These are phyloP conservation scores for Melozone crissalis DNA, from an alignment of 2,113 vertebrate genomes.

Conservation along the genomic window DNA sequence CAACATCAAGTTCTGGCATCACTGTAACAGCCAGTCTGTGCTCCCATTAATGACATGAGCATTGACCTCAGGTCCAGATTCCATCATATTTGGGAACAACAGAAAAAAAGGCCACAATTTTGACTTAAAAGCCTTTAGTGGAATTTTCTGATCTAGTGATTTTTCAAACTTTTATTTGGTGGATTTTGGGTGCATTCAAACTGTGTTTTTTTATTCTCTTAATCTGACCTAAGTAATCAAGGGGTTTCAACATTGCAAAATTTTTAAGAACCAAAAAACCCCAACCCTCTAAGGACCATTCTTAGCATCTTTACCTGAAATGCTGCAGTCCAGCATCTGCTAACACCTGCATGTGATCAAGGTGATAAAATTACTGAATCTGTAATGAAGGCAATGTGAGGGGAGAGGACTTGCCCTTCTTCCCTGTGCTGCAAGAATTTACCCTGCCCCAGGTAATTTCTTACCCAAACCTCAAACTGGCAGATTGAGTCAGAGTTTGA, in stretches of 20 bases:
- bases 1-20: not conserved
- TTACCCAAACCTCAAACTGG: not conserved
- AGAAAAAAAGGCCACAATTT: not conserved
- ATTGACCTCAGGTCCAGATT: not conserved
- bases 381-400: not conserved
- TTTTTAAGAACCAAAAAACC: not conserved
- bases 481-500: not conserved
- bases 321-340: not conserved
- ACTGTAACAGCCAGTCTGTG: not conserved
- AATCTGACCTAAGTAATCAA: not conserved
- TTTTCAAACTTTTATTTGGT: not conserved
- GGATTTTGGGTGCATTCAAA: not conserved
- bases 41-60: not conserved
- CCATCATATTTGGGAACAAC: not conserved
- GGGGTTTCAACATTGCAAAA: not conserved
- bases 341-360: not conserved
- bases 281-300: not conserved
- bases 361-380: not conserved
- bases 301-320: not conserved
- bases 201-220: fast-evolving
- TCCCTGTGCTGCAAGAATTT: not conserved
- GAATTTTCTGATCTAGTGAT: not conserved
- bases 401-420: not conserved
- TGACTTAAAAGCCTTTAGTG: not conserved
- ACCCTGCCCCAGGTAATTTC: not conserved